Evolutionary conservation across 2,888 invertebrate species (phyloP), one percentile per base, ranked within the genome.

Genomic region (Muschampia plurimacula): DNA sequence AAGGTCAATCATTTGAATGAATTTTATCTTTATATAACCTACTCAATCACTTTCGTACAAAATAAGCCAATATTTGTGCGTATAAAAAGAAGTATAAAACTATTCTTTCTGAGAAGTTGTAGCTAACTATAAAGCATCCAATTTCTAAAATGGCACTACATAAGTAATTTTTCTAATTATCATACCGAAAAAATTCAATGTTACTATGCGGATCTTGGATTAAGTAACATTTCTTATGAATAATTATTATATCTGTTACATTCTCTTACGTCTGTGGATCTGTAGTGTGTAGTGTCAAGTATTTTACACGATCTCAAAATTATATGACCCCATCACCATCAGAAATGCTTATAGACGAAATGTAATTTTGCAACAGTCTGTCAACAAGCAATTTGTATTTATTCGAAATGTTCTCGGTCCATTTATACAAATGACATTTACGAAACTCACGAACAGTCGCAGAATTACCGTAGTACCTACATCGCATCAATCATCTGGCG

Each of bases 401-500:
- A 22, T 46, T 28, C 60, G 41, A 46, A 67, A 55, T 55, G 28
- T 46, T 59, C 28, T n/a, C 49, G 46, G 57, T 46, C 59, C 65
- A 71, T 71, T 71, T 65, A 60, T 66, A 66, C 71, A 66, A 70
- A 57, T 64, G 49, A 66, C 66, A 36, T 71, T 71, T 71, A 71
- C 71, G 71, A 71, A 71, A 71, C 41, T 49, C 62, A n/a, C 60
- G 59, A 44, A 60, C 66, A 66, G 57, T 52, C 49, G 59, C 60
- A 66, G 66, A 71, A 71, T 66, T 36, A 49, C 57, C 39, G 32
- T 22, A 15, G 57, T 57, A 36, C 60, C 59, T 65, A 55, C 60
- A 22, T 36, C 28, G 57, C 71, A 71, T 72, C 72, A 67, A 72
- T 72, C 66, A 67, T 72, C 75, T 78, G 79, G 79, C 84, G 78